These are phyloP conservation scores for Margarornis squamiger DNA, from an alignment of 2,797 vertebrate genomes.

Conservation along the genomic window DNA sequence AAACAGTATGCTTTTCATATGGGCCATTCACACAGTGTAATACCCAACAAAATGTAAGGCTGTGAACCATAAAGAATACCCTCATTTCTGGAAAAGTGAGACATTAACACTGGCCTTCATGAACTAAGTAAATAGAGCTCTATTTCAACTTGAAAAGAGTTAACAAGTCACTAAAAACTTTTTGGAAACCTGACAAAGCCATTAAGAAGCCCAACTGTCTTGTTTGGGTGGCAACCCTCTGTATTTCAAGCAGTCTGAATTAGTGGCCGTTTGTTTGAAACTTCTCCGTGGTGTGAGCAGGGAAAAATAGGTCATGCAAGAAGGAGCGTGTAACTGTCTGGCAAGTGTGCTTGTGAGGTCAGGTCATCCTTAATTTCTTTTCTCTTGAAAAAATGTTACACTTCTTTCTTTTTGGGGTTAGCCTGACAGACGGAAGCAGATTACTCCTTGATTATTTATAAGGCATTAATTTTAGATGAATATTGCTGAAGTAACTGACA, in stretches of 20 bases:
- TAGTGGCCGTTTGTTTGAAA: constrained; percentile 24
- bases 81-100: background rate
- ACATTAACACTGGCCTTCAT: background rate
- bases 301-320: constrained; percentile 54
- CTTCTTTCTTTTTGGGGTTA: constrained; percentile 61
- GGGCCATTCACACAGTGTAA: background rate
- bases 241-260: background rate
- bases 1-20: fast-evolving
- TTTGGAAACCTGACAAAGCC: background rate
- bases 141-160: background rate
- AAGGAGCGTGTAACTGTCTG: constrained; percentile 26
- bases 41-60: background rate
- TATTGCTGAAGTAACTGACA: constrained; percentile 65
- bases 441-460: constrained; percentile 72
- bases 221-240: constrained; percentile 17
- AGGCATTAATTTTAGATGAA: constrained; percentile 74
- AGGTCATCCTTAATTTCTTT: constrained; percentile 57
- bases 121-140: background rate
- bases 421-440: constrained; percentile 66
- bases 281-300: background rate
- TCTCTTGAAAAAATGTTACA: constrained; percentile 52
- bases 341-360: constrained; percentile 40
- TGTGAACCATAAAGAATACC: background rate
- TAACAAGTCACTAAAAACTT: constrained; percentile 7
- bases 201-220: background rate